A percentile compares a stretch with the other conserved stretches of the same genome.
phyloP scores from a whole-genome alignment of 2,888 invertebrate genomes.

The Sinodicranocentrus sp. region DNA sequence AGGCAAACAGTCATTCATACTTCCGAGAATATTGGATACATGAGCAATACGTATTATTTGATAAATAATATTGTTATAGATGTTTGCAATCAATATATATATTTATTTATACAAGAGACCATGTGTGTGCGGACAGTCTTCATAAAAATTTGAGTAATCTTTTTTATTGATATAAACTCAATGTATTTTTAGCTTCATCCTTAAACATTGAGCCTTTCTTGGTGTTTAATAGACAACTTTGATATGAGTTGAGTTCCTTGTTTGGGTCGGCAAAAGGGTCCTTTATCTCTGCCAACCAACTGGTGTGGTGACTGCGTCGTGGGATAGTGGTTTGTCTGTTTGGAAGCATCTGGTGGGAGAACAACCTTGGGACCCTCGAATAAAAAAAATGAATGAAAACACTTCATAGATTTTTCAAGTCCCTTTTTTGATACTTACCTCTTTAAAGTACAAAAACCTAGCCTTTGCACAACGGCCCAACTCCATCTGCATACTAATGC shows the following conservation, averaged over 20 bases:
- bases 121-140: slow-evolving; percentile 16
- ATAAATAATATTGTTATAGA: too few species aligned
- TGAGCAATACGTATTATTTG: too few species aligned
- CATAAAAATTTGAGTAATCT: slow-evolving; percentile 36
- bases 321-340: slow-evolving; percentile 33
- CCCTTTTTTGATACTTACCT: slow-evolving; percentile 15
- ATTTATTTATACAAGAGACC: slow-evolving; percentile 13
- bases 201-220: background rate
- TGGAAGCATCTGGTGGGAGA: slow-evolving; percentile 51
- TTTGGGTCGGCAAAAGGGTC: slow-evolving; percentile 47
- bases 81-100: too few species aligned
- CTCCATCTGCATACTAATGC: background rate
- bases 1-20: slow-evolving; percentile 41
- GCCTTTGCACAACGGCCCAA: background rate
- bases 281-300: slow-evolving; percentile 55
- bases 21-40: background rate
- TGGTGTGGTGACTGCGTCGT: slow-evolving; percentile 41
- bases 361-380: slow-evolving; percentile 62
- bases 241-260: slow-evolving; percentile 40
- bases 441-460: background rate
- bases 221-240: background rate
- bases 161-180: slow-evolving; percentile 14
- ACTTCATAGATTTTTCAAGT: slow-evolving; percentile 55
- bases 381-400: slow-evolving; percentile 59
- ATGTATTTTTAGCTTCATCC: slow-evolving; percentile 19